Conservation (phyloP, 2,797 vertebrate species). For the Sebastes vulpes region DNA sequence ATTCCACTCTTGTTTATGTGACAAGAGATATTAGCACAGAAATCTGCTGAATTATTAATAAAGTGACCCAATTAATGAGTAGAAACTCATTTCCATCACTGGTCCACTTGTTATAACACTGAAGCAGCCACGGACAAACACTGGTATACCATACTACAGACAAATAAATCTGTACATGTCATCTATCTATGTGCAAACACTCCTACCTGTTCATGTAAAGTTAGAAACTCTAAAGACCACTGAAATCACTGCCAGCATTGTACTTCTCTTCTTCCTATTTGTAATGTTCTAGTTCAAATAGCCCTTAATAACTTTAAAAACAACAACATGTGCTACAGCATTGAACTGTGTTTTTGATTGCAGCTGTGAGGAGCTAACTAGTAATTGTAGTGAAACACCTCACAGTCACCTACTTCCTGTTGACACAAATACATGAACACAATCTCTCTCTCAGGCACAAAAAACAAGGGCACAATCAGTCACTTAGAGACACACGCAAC, state of each 20-base stretch:
- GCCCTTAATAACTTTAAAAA: background rate
- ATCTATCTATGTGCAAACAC: background rate
- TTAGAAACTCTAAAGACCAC: background rate
- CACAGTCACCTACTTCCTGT: background rate
- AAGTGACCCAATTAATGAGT: constrained; percentile 61
- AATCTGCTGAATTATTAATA: constrained; percentile 63
- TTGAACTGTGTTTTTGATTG: background rate
- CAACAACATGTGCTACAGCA: background rate
- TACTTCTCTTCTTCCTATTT: background rate
- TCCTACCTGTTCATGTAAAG: background rate
- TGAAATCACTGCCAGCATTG: background rate
- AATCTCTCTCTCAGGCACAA: background rate
- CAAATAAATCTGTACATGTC: background rate
- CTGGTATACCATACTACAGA: background rate
- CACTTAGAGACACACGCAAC: constrained; percentile 3
- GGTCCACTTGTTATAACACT: constrained; percentile 19
- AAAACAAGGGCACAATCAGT: constrained; percentile 17
- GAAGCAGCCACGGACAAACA: background rate
- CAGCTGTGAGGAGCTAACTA: background rate
- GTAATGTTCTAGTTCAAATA: background rate
- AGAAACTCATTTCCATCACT: constrained; percentile 44
- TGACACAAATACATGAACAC: constrained; percentile 8
- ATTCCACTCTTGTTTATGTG: constrained; percentile 16
- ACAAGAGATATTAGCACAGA: constrained; percentile 18
- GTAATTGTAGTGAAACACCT: background rate